These are phyloP conservation scores for Petromus typicus DNA, from an alignment of 2,113 vertebrate genomes.

Conservation along the genomic window DNA sequence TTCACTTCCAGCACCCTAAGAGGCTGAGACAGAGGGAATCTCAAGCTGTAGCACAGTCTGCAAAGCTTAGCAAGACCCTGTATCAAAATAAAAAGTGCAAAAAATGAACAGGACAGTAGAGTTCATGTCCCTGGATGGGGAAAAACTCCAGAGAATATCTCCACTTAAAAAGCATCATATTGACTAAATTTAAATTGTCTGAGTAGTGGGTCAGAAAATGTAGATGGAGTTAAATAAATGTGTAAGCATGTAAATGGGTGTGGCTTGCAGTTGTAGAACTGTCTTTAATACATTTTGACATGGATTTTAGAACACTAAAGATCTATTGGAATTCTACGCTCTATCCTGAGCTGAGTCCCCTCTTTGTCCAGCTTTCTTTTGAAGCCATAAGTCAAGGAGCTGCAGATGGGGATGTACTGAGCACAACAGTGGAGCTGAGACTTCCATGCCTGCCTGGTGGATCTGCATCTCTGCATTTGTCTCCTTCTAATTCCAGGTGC, in stretches of 20 bases:
- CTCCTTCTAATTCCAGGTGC: constrained; percentile 16
- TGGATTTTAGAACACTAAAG: constrained; percentile 69
- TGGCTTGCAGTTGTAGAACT: neutral
- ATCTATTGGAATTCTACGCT: constrained; percentile 61
- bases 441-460: neutral
- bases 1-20: neutral
- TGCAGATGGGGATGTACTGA: constrained; percentile 58
- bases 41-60: neutral
- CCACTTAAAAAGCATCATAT: neutral
- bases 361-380: constrained; percentile 65
- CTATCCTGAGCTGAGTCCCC: constrained; percentile 43
- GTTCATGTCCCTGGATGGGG: neutral
- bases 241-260: too few species aligned
- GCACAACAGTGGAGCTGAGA: constrained; percentile 30
- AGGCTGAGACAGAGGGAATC: neutral
- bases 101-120: neutral
- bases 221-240: neutral
- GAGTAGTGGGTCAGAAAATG: neutral
- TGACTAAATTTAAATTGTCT: neutral
- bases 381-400: constrained; percentile 11
- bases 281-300: constrained; percentile 63
- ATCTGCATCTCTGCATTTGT: constrained; percentile 51
- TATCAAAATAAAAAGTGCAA: neutral
- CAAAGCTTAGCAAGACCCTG: neutral
- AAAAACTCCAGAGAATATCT: constrained; percentile 45